Base-by-base conservation (phyloP, 2,888 invertebrate genomes). In the Apodemia duryi region DNA sequence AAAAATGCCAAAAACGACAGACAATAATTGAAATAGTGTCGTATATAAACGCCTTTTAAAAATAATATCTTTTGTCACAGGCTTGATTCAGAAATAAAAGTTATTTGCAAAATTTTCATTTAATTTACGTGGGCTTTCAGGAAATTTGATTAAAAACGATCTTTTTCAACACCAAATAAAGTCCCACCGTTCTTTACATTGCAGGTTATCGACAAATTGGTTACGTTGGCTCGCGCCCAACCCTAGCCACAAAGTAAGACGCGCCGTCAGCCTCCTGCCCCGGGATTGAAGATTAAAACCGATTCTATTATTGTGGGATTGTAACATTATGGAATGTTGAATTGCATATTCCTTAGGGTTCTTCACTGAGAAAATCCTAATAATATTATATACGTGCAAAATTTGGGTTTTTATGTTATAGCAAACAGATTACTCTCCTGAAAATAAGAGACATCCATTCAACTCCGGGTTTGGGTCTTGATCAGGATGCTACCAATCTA, bases 271-370 rank as follows among this genome's bases (percentile, higher is more conserved):
- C 84, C 74, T 74, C 72, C 75, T 77, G 71, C 75, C 74, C 73
- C 74, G 76, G 76, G 75, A 74, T 79, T 74, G 82, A 81, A 89
- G 88, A 89, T 89, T 90, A 87, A 89, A 88, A 84, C 81, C 79
- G 82, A 88, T 88, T 84, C 81, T 75, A 88, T 88, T 88, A 89
- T 88, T 84, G 85, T 74, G 80, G 84, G 84, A 87, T 86, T 87
- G 88, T 86, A 86, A 86, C 84, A 81, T 84, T 80, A 84, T 84
- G 81, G 84, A 83, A 82, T 81, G 77, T 76, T 73, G 80, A 80
- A 82, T 81, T 84, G 86, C 85, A 85, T 85, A 82, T 82, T 82
- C 82, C 80, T 82, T 83, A 78, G 86, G 79, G 83, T 75, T 79
- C 84, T 73, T 65, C 65, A 32, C 21, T 46, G 9, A 13, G n/a